Base-by-base conservation (phyloP, 2,797 vertebrate genomes). In the Acanthurus tractus region DNA sequence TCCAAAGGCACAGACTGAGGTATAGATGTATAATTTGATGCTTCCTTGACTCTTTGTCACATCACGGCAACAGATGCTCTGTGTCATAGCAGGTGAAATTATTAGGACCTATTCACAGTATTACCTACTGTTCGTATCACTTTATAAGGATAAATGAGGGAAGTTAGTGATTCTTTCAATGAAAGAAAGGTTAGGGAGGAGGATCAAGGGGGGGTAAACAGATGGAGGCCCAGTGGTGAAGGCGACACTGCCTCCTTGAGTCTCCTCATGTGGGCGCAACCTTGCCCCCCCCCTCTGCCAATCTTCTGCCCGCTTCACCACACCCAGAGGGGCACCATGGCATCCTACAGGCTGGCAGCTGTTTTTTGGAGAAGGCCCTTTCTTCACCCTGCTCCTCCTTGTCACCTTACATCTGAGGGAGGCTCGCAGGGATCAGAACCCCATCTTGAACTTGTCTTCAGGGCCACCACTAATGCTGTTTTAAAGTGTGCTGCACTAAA, bases 331-430 rank as follows among this genome's bases (percentile, higher is more conserved):
- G 88, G 83, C 87, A 89, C 83, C 82, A 57, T 61, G 88, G 86
- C 81, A 76, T 90, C 93, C 93, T 86, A 91, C 91, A 81, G 94
- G 78, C 87, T 70, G 84, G 89, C 95, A 95, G 94, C 91, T 95
- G 94, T 93, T 93, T 94, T 54, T 89, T 69, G 61, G 88, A 70
- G 85, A 78, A 25, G 83, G 65, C 74, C 79, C 82, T 70, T 79
- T 59, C 73, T 78, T 88, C 74, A 88, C 87, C 88, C 68, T 10
- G 79, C 69, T 63, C 82, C 64, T 78, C 63, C 64, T 78, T 61
- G 40, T 91, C 85, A 89, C 79, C 88, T 75, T 79, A 44, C 76
- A 80, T 78, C 82, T 59, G 66, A 76, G 76, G 70, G 71, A 83
- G 83, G 73, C 73, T 63, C 48, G 63, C 62, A 63, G 64, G 56